Evolutionary conservation across 2,113 vertebrate species (phyloP).

Genomic region (Oriolus oriolus): DNA sequence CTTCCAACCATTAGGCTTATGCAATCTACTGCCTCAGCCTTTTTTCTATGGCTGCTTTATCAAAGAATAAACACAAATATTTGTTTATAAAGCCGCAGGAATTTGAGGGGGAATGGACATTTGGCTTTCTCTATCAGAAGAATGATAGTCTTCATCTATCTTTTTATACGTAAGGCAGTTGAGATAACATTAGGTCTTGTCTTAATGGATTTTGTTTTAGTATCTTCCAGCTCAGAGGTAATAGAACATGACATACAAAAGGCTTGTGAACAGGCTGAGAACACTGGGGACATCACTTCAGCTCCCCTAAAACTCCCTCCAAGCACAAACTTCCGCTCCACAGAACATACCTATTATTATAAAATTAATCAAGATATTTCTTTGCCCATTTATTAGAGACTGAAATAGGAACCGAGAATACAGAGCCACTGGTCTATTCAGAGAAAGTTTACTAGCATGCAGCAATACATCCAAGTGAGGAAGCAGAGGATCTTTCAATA

Average conservation of each 20-base stretch:
- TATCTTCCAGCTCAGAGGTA: constrained; percentile 44
- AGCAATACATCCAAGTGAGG: not conserved
- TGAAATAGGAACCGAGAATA: not conserved
- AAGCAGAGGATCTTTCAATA: not conserved
- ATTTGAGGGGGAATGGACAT: not conserved
- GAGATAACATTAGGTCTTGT: constrained; percentile 36
- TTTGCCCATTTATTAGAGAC: not conserved
- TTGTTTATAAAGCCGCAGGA: constrained; percentile 24
- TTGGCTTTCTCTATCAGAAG: not conserved
- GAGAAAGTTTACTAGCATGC: not conserved
- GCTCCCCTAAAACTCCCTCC: constrained; percentile 6
- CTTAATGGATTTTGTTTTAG: constrained; percentile 57
- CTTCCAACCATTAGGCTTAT: constrained; percentile 28
- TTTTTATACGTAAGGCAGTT: constrained; percentile 11
- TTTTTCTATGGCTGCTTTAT: constrained; percentile 7
- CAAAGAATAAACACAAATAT: constrained; percentile 32
- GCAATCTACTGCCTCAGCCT: constrained; percentile 6
- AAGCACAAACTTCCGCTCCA: constrained; percentile 22
- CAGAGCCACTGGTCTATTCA: not conserved
- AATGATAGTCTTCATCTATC: not conserved
- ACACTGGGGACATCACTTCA: constrained; percentile 6
- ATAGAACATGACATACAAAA: constrained; percentile 39
- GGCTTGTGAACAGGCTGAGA: constrained; percentile 10
- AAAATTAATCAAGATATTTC: not conserved
- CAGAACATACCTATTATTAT: not conserved